A percentile compares a stretch with the other conserved stretches of the same genome.
Evolutionary conservation across 2,797 vertebrate species (phyloP).

Genomic region (Mormyrus hasselquistii): DNA sequence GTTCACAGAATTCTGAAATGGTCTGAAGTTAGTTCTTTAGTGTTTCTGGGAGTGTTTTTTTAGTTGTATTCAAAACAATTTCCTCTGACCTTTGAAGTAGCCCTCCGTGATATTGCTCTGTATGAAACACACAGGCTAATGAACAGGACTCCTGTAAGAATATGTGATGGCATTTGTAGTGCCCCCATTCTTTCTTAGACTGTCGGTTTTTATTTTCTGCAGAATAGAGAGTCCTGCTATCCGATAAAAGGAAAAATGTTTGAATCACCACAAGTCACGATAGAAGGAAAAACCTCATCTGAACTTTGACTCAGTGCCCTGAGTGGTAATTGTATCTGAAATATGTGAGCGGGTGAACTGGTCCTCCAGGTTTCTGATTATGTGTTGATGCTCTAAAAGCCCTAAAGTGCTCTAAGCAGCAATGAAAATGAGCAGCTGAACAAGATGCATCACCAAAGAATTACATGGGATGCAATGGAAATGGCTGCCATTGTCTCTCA

Average conservation of each 20-base stretch:
- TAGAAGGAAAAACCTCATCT: neutral
- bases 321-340: neutral
- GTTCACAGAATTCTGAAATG: conserved; percentile 16
- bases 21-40: neutral
- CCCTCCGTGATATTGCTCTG: neutral
- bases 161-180: neutral
- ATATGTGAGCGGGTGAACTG: conserved; percentile 4
- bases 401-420: conserved; percentile 7
- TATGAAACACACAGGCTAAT: conserved; percentile 1
- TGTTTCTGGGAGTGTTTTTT: neutral
- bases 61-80: conserved; percentile 12
- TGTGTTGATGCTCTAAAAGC: conserved; percentile 7
- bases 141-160: neutral
- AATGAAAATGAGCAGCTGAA: neutral
- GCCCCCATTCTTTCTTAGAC: neutral
- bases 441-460: neutral
- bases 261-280: neutral
- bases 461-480: neutral
- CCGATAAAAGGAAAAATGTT: neutral
- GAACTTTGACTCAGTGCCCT: neutral
- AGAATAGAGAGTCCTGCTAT: neutral
- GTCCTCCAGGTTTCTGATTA: conserved; percentile 13
- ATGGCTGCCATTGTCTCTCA: neutral
- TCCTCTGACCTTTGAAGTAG: conserved; percentile 8
- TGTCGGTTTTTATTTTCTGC: neutral